These are phyloP conservation scores for Trachelus iudaicus DNA, from an alignment of 2,888 invertebrate genomes.

Conservation along the genomic window DNA sequence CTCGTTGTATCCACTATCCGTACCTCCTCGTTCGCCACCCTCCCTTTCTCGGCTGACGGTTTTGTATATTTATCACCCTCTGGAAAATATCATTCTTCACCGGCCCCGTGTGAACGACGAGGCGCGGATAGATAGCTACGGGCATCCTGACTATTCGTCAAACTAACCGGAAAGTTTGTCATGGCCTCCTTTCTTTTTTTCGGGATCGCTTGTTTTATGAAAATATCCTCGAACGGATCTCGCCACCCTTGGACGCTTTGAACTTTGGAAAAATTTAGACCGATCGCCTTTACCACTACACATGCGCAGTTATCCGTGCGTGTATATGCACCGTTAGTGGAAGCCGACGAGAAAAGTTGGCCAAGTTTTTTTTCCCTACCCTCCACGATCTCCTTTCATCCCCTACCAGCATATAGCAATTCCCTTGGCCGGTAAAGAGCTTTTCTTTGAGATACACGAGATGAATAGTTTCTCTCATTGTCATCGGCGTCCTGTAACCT, in stretches of 20 bases:
- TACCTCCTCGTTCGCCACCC: background rate
- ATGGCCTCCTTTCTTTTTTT: constrained; percentile 29
- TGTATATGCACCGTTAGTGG: no score
- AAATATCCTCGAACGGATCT: constrained; percentile 23
- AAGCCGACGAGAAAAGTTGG: no score
- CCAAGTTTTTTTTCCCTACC: no score
- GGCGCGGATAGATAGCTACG: constrained; percentile 13
- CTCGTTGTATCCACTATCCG: constrained; percentile 11
- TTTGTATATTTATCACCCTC: constrained; percentile 40
- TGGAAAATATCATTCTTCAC: constrained; percentile 46
- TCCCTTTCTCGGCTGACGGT: constrained; percentile 4
- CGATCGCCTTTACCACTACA: constrained; percentile 30
- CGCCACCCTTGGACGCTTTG: constrained; percentile 19
- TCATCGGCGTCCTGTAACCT: no score
- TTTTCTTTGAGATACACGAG: no score
- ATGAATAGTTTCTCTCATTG: no score
- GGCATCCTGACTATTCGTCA: constrained; percentile 43
- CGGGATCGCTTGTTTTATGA: constrained; percentile 25
- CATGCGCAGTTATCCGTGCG: no score
- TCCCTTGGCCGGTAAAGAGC: no score
- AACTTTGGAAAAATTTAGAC: constrained; percentile 42
- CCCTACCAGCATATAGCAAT: no score
- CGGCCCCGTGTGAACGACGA: constrained; percentile 21
- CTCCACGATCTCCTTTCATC: no score
- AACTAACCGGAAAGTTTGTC: constrained; percentile 46